phyloP scores from a whole-genome alignment of 2,888 invertebrate species.

The Caenorhabditis macrosperma region DNA sequence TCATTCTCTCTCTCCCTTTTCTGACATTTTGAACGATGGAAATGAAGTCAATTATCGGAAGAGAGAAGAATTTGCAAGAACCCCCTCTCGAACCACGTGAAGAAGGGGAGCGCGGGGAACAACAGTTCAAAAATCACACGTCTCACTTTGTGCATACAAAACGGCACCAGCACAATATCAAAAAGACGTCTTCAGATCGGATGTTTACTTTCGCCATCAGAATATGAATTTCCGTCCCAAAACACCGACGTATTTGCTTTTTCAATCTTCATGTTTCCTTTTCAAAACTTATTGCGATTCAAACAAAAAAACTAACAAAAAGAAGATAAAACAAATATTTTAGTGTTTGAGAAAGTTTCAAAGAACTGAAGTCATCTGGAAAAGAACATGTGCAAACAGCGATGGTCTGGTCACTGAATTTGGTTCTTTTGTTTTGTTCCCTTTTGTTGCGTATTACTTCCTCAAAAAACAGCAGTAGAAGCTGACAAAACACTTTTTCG shows the following conservation, averaged over 20 bases:
- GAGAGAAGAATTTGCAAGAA: not conserved
- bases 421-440: not conserved
- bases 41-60: slow-evolving; percentile 4
- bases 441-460: not conserved
- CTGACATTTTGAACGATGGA: not conserved
- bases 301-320: not conserved
- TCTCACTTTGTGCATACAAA: not conserved
- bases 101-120: slow-evolving; percentile 4
- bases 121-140: slow-evolving; percentile 7
- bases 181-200: not conserved
- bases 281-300: not conserved
- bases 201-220: not conserved
- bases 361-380: not conserved
- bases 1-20: not conserved
- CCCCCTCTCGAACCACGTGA: not conserved
- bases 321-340: not conserved
- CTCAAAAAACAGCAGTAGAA: not conserved
- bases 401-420: too few species aligned
- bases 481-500: too few species aligned
- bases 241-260: not conserved
- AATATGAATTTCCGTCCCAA: not conserved
- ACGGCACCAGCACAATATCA: not conserved
- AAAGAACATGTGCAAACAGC: not conserved
- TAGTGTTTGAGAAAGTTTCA: not conserved
- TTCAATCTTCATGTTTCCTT: not conserved